Evolutionary conservation across 2,888 invertebrate genomes (phyloP), one percentile per base, ranked within the genome.

Genomic region (Rutpela maculata): DNA sequence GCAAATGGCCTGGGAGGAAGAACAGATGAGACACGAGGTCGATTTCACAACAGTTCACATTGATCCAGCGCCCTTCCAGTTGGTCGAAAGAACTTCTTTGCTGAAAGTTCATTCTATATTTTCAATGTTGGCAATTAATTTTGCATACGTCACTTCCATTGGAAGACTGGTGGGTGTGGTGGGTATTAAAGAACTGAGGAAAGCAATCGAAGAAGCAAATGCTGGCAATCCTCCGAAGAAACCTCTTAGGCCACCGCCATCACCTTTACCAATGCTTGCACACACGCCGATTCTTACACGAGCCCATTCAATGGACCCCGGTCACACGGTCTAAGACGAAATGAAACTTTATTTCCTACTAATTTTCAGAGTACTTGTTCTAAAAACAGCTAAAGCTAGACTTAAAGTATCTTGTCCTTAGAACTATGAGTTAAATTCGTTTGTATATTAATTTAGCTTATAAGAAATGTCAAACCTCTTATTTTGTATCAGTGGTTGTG

Each of bases 41-140:
- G 95, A 95, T 89, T 94, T 96, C 89, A 90, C 91, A 88, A 89
- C 91, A 72, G 94, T 94, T 82, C 95, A 95, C 87, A 95, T 98
- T 76, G 98, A 99, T 90, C 98, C 98, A 0, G 97, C 98, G 59
- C 99, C 99, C 10, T 99, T 99, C 91, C 99, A 99, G 88, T 92
- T 98, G 4, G 98, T 98, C 0, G 97, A 97, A 87, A 93, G 95
- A 83, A 98, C 98, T 3, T 97, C 97, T 0, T 91, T 98, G 68
- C 93, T 97, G 63, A 98, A 98, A 92, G 92, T 92, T 80, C 98
- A 99, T 90, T 85, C 85, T 90, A 91, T 99, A 70, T 99, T 99
- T 90, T 98, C 98, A 19, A 95, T 99, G 91, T 93, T 99, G 83
- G 98, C 98, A 19, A 95, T 99, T 55, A 98, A 97, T 90, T 95